These are phyloP conservation scores for Nowickia ferox DNA, from an alignment of 2,888 invertebrate genomes.

Conservation along the genomic window DNA sequence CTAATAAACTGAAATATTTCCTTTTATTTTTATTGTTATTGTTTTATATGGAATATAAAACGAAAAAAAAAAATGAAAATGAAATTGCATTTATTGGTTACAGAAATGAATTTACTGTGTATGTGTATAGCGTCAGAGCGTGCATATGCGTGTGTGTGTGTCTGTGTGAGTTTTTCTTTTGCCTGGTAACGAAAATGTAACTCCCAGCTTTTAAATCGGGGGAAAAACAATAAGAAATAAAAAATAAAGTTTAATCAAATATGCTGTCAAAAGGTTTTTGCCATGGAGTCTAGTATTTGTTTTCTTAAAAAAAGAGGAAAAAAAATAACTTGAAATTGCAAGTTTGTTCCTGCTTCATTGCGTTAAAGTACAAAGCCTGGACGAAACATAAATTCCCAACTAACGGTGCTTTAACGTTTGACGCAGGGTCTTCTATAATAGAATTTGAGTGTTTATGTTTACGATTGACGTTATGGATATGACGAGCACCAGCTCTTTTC, in stretches of 20 bases:
- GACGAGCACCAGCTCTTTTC: constrained; percentile 56
- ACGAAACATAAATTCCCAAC: constrained; percentile 35
- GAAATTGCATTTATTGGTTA: constrained; percentile 50
- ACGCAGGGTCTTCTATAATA: constrained; percentile 23
- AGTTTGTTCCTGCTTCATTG: constrained; percentile 57
- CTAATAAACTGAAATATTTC: constrained; percentile 56
- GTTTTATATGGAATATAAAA: constrained; percentile 37
- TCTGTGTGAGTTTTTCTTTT: constrained; percentile 11
- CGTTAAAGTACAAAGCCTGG: constrained; percentile 51
- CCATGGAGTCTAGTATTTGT: constrained; percentile 46
- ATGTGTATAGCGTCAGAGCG: no score
- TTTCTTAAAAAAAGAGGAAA: constrained; percentile 32
- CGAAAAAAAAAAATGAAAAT: constrained; percentile 34
- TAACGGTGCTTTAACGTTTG: constrained; percentile 25
- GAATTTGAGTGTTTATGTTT: neutral
- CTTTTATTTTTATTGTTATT: constrained; percentile 52
- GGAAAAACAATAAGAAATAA: constrained; percentile 31
- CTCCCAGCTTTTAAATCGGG: constrained; percentile 57
- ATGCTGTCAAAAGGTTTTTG: constrained; percentile 63
- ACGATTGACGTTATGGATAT: constrained; percentile 40
- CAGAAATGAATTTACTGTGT: neutral
- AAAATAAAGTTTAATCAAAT: constrained; percentile 66
- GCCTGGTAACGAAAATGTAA: constrained; percentile 65
- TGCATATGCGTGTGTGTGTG: neutral
- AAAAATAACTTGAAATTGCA: constrained; percentile 49